phyloP scores from a whole-genome alignment of 1,140 invertebrate genomes.

The silkworm (Bombyx mori) region DNA sequence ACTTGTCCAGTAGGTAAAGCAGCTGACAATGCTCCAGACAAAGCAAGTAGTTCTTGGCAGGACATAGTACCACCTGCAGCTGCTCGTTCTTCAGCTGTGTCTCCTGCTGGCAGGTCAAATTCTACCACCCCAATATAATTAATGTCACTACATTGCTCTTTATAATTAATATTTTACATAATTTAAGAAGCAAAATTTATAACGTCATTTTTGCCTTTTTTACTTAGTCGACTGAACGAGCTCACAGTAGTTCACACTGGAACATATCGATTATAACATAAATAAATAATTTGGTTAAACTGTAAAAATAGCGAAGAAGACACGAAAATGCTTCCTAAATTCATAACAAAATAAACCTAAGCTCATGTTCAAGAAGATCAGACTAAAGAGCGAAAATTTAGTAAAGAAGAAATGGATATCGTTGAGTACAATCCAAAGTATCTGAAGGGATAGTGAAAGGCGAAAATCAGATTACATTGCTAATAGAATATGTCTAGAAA shows the following conservation, averaged over 20 bases:
- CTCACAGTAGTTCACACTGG: too few relatives aligned
- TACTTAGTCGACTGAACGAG: too few relatives aligned
- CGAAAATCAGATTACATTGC: slow-evolving; percentile 36
- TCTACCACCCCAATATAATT: slow-evolving; percentile 46
- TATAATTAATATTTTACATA: slow-evolving; percentile 7
- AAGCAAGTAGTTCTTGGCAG: slow-evolving; percentile 91
- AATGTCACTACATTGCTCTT: slow-evolving; percentile 35
- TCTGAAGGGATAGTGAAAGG: slow-evolving; percentile 27
- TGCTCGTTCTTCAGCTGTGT: slow-evolving; percentile 49
- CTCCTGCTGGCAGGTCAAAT: slow-evolving; percentile 64
- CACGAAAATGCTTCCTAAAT: background rate
- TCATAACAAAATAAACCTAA: background rate
- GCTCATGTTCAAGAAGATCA: too few relatives aligned
- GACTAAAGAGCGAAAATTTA: too few relatives aligned
- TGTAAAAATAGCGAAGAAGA: background rate
- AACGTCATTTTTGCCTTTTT: too few relatives aligned
- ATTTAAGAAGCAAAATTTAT: too few relatives aligned
- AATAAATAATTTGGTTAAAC: slow-evolving; percentile 1
- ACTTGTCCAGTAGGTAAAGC: slow-evolving; percentile 91
- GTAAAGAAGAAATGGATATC: too few relatives aligned
- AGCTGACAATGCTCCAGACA: slow-evolving; percentile 91
- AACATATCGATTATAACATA: too few relatives aligned
- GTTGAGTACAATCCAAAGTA: slow-evolving; percentile 2
- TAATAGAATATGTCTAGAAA: slow-evolving; percentile 41
- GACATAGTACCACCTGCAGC: slow-evolving; percentile 78